These are phyloP conservation scores for Torymus tubicola DNA, from an alignment of 2,888 invertebrate genomes.

Conservation along the genomic window DNA sequence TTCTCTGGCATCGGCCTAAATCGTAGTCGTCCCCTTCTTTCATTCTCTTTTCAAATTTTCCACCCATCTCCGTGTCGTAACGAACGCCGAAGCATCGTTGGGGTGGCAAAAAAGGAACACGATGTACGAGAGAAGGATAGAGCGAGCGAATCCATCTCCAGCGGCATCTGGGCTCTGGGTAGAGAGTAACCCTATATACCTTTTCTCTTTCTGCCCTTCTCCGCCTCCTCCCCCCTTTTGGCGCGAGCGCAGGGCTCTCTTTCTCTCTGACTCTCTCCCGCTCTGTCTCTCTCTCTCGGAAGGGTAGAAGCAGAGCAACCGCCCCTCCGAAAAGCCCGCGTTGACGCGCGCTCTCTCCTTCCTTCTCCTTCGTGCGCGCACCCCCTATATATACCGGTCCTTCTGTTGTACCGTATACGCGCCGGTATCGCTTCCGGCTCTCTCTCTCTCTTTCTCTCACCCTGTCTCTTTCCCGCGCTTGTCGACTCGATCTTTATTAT, in stretches of 20 bases:
- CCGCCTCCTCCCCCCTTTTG: neutral
- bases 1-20: too few relatives aligned
- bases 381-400: neutral
- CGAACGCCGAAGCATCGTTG: too few relatives aligned
- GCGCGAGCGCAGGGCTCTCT: neutral
- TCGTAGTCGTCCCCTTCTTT: too few relatives aligned
- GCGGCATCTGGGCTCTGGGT: neutral
- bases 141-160: too few relatives aligned
- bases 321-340: too few relatives aligned
- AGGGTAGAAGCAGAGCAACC: too few relatives aligned
- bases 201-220: neutral
- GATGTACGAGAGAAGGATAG: too few relatives aligned
- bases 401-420: neutral
- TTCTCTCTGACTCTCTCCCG: neutral
- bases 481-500: constrained; percentile 17
- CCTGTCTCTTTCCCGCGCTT: neutral
- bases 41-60: too few relatives aligned
- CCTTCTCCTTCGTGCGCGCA: neutral
- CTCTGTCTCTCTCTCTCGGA: neutral
- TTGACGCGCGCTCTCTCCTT: too few relatives aligned
- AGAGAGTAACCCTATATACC: neutral
- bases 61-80: too few relatives aligned
- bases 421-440: neutral
- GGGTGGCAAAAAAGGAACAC: too few relatives aligned
- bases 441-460: neutral